These are phyloP conservation scores for Acrocephalus kingi DNA, from an alignment of 2,113 vertebrate species.

Conservation along the genomic window DNA sequence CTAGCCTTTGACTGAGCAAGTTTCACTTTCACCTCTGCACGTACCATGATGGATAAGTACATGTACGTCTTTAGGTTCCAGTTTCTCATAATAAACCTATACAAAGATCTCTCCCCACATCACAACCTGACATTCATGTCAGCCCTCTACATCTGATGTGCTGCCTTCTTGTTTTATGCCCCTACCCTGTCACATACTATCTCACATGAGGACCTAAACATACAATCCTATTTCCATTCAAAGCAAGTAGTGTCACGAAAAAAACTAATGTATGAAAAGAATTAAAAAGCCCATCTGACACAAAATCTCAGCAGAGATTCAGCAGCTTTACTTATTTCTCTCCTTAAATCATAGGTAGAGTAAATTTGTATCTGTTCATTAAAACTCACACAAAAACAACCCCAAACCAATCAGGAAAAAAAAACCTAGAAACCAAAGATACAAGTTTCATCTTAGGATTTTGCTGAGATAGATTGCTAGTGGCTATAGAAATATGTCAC, in stretches of 20 bases:
- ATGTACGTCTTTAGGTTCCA: background rate
- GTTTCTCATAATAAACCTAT: background rate
- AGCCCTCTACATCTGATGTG: background rate
- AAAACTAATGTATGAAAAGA: background rate
- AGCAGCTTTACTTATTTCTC: background rate
- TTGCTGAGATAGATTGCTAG: background rate
- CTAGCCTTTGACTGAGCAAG: fast-evolving
- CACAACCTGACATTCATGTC: background rate
- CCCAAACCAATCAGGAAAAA: background rate
- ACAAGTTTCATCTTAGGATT: background rate
- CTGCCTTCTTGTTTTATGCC: background rate
- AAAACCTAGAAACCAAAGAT: background rate
- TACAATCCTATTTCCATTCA: background rate
- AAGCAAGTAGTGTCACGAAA: background rate
- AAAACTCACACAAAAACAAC: background rate
- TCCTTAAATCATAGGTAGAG: background rate
- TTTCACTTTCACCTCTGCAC: background rate
- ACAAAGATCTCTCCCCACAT: background rate
- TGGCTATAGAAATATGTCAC: background rate
- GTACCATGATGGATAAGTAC: background rate
- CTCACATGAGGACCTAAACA: background rate
- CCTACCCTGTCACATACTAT: fast-evolving
- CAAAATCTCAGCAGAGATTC: background rate
- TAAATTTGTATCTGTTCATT: background rate
- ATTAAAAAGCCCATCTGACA: background rate